Conservation (phyloP, 1,140 invertebrate genomes). For the Druon quercuslanigerum region DNA sequence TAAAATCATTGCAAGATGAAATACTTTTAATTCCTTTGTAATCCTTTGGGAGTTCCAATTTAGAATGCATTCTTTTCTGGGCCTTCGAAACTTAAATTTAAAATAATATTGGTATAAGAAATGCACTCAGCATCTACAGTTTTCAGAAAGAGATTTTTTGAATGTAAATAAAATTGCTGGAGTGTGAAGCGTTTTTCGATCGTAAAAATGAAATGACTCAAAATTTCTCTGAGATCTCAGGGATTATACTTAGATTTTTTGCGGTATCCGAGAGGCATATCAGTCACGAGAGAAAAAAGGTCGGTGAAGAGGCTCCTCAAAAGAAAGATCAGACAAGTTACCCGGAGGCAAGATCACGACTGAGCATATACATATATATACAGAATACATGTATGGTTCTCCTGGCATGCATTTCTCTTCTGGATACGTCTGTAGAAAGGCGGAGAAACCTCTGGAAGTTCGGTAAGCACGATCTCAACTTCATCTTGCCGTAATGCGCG, state of each 20-base stretch:
- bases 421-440: slow-evolving; percentile 67
- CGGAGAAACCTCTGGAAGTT: slow-evolving; percentile 65
- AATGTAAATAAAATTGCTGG: no score
- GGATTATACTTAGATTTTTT: not conserved
- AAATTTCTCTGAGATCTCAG: no score
- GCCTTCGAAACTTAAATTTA: no score
- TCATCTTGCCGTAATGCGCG: slow-evolving; percentile 53
- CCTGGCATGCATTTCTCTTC: slow-evolving; percentile 58
- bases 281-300: not conserved
- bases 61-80: no score
- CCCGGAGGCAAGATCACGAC: slow-evolving; percentile 3
- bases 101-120: no score
- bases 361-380: slow-evolving; percentile 10
- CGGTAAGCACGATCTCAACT: slow-evolving; percentile 51
- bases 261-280: not conserved
- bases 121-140: no score
- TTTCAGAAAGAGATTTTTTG: no score
- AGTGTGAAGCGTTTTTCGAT: no score
- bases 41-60: no score
- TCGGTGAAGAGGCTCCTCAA: slow-evolving; percentile 3
- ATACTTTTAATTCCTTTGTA: no score
- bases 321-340: slow-evolving; percentile 8
- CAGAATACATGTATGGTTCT: slow-evolving; percentile 34
- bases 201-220: no score
- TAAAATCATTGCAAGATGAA: no score